Percentiles rank a stretch among this genome's conserved stretches.
Evolutionary conservation across 2,797 vertebrate genomes (phyloP).

Genomic region (Todus mexicanus): DNA sequence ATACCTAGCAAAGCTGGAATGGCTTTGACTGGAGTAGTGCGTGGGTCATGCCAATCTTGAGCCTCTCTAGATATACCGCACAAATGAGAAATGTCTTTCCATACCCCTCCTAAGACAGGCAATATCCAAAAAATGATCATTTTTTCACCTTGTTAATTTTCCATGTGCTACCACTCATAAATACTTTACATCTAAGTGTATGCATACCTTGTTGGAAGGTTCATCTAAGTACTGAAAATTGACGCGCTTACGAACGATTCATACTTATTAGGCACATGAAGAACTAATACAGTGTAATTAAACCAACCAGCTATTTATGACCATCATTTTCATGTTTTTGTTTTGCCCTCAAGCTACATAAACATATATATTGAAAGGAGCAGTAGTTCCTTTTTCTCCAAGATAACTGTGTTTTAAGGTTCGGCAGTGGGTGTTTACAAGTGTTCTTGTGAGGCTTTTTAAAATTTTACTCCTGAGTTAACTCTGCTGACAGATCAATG

Average conservation of each 20-base stretch:
- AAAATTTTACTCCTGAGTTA: background rate
- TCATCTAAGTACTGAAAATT: background rate
- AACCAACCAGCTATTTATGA: background rate
- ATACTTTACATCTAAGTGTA: background rate
- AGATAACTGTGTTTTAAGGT: background rate
- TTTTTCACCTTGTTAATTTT: background rate
- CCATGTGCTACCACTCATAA: background rate
- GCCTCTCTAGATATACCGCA: background rate
- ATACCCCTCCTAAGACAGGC: background rate
- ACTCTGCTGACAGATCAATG: no score
- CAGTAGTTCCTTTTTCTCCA: background rate
- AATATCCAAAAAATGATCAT: background rate
- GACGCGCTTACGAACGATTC: background rate
- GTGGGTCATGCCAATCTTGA: background rate
- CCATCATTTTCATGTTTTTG: background rate
- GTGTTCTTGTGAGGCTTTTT: background rate
- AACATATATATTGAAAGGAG: background rate
- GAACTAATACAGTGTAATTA: background rate
- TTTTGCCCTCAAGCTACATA: background rate
- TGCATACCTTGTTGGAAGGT: background rate
- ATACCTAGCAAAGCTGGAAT: constrained; percentile 18
- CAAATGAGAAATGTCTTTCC: background rate
- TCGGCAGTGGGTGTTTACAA: background rate
- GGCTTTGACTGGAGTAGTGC: background rate
- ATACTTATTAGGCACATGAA: background rate